Percentiles rank a stretch among this genome's conserved stretches.
These are phyloP conservation scores for Lasioglossum albipes DNA, from an alignment of 1,140 invertebrate genomes.

Conservation along the genomic window DNA sequence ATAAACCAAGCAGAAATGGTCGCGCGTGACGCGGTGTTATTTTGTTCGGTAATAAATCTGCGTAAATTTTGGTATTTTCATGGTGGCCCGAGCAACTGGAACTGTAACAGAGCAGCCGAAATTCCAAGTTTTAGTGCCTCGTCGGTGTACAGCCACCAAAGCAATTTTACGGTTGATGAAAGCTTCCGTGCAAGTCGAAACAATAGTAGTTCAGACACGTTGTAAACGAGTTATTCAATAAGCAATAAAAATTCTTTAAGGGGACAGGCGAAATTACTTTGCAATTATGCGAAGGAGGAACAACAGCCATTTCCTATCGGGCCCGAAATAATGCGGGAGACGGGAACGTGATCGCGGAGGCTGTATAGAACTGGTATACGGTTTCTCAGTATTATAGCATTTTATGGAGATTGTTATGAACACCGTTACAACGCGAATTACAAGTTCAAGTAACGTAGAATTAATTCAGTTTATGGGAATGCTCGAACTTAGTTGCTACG, in stretches of 20 bases:
- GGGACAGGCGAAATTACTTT: not conserved
- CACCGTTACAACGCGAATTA: not conserved
- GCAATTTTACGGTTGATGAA: slow-evolving; percentile 17
- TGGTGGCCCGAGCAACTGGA: not conserved
- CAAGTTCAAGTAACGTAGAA: not conserved
- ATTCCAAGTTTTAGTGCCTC: not conserved
- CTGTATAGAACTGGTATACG: not conserved
- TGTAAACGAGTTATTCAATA: not conserved
- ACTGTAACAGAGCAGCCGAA: not conserved
- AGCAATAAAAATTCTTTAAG: not conserved
- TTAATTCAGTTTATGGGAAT: not conserved
- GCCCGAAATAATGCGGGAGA: not conserved
- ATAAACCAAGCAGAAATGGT: not conserved
- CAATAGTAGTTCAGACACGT: not conserved
- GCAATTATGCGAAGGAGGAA: not conserved
- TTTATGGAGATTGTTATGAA: not conserved
- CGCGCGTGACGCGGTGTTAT: not conserved
- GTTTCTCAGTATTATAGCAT: not conserved
- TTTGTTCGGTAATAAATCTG: not conserved
- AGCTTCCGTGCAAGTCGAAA: not conserved
- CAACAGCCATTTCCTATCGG: not conserved
- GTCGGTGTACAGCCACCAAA: not conserved
- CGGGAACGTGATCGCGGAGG: not conserved
- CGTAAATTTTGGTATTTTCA: not conserved
- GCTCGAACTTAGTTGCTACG: not conserved